These are phyloP conservation scores for Monopis laevigella DNA, from an alignment of 2,888 invertebrate genomes.

Conservation along the genomic window DNA sequence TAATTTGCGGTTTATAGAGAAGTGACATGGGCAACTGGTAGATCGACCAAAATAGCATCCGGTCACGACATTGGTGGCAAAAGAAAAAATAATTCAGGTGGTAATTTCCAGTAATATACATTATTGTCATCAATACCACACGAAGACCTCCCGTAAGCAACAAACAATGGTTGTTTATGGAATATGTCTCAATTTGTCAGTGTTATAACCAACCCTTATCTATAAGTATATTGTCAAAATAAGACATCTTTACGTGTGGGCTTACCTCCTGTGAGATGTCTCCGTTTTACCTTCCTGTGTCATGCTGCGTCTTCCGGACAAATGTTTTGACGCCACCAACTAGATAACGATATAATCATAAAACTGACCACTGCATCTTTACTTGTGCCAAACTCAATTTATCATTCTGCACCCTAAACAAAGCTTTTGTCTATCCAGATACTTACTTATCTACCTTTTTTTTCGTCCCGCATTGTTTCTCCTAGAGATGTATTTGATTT, in stretches of 20 bases:
- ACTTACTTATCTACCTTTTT: slow-evolving; percentile 40
- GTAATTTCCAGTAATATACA: slow-evolving; percentile 1
- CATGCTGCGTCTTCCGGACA: slow-evolving; percentile 55
- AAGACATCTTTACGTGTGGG: slow-evolving; percentile 58
- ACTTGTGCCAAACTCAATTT: slow-evolving; percentile 41
- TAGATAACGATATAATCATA: slow-evolving; percentile 8
- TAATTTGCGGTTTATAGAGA: slow-evolving; percentile 7
- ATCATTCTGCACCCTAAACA: slow-evolving; percentile 43
- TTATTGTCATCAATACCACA: neutral
- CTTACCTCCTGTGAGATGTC: slow-evolving; percentile 33
- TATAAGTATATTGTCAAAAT: slow-evolving; percentile 35
- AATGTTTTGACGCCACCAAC: slow-evolving; percentile 55
- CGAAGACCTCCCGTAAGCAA: slow-evolving; percentile 41
- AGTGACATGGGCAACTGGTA: neutral
- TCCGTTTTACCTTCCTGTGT: slow-evolving; percentile 51
- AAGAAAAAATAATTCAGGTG: neutral
- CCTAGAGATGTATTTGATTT: slow-evolving; percentile 36
- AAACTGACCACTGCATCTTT: slow-evolving; percentile 12
- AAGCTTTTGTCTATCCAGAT: slow-evolving; percentile 56
- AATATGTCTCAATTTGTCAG: slow-evolving; percentile 46
- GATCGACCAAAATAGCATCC: slow-evolving; percentile 2
- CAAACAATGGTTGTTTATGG: slow-evolving; percentile 23
- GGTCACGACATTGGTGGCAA: slow-evolving; percentile 3
- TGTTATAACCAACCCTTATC: slow-evolving; percentile 37
- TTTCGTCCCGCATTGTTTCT: slow-evolving; percentile 52